Evolutionary conservation across 2,797 vertebrate genomes (phyloP), one percentile per base, ranked within the genome.

Genomic region (Sebastes glaucus): DNA sequence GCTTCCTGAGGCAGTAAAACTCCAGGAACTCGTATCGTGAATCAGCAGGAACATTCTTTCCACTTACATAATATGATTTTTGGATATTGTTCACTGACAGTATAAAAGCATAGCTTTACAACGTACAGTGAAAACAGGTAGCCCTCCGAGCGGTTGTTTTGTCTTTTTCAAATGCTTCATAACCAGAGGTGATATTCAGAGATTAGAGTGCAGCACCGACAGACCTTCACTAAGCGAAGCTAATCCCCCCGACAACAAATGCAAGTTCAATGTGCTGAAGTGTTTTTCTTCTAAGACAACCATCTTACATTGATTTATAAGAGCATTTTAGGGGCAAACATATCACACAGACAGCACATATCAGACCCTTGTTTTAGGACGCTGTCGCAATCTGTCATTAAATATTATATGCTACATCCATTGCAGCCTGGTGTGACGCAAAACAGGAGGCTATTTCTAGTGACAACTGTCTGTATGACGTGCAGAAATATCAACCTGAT

Each of bases 1-100:
- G 78, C 80, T 78, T 88, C 80, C 72, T 18, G 38, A 72, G 68
- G 86, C 81, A 68, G 67, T 69, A 71, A 74, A 70, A 79, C 77
- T 74, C 25, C 71, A 71, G 56, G 68, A 87, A 76, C 32, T 10
- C 74, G 66, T 59, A 56, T 71, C 59, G 38, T 71, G 60, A 82
- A 78, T 84, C 71, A 77, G 77, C 78, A 80, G 30, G 49, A 81
- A 71, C 4, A 66, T 70, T 74, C 5, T 53, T 59, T 27, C 68
- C n/a, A 61, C 32, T 81, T 69, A 35, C 35, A 62, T 59, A 78
- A 77, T 22, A 65, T 38, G 63, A 78, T 59, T 68, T 78, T 49
- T 56, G 8, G 25, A 74, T 78, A 35, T 49, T 75, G 53, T 59
- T 65, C 22, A 25, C 7, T n/a, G 22, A 67, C 65, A 63, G 55